Evolutionary conservation across 2,113 vertebrate species (phyloP).

Genomic region (Cottus gobio): DNA sequence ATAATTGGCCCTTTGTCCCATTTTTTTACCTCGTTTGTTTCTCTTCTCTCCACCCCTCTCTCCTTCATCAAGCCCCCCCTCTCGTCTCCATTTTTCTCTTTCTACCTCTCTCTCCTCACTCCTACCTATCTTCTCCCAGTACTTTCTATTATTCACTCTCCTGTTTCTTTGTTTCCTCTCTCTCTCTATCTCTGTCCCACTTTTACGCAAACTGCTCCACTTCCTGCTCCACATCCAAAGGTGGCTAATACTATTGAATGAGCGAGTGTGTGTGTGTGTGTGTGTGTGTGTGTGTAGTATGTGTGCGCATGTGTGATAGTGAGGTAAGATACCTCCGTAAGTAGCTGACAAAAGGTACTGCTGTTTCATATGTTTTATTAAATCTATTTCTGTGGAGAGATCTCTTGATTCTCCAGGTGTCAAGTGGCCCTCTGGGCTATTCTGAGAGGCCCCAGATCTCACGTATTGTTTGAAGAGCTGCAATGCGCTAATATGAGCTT

Average conservation of each 20-base stretch:
- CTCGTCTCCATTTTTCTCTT: conserved; percentile 23
- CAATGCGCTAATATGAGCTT: conserved; percentile 17
- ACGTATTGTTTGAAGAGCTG: conserved; percentile 40
- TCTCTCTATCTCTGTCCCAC: conserved; percentile 58
- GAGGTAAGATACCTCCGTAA: conserved; percentile 20
- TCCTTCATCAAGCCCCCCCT: conserved; percentile 28
- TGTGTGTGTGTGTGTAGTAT: neutral
- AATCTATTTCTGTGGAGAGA: conserved; percentile 35
- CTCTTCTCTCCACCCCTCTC: conserved; percentile 41
- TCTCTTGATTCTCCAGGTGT: conserved; percentile 29
- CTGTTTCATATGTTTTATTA: conserved; percentile 51
- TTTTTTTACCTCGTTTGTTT: conserved; percentile 72
- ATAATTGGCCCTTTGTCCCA: conserved; percentile 79
- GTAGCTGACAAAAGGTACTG: conserved; percentile 25
- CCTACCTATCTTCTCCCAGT: neutral
- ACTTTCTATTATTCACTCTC: conserved; percentile 22
- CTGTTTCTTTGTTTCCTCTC: conserved; percentile 2
- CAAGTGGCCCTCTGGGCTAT: conserved; percentile 29
- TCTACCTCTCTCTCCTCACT: conserved; percentile 8
- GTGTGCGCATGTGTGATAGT: neutral
- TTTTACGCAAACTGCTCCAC: conserved; percentile 66
- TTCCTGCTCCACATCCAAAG: conserved; percentile 60
- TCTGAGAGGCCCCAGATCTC: conserved; percentile 19
- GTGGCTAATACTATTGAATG: neutral
- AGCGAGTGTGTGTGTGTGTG: neutral